Conservation (phyloP, 1,140 invertebrate genomes). For the Caenorhabditis brenneri region DNA sequence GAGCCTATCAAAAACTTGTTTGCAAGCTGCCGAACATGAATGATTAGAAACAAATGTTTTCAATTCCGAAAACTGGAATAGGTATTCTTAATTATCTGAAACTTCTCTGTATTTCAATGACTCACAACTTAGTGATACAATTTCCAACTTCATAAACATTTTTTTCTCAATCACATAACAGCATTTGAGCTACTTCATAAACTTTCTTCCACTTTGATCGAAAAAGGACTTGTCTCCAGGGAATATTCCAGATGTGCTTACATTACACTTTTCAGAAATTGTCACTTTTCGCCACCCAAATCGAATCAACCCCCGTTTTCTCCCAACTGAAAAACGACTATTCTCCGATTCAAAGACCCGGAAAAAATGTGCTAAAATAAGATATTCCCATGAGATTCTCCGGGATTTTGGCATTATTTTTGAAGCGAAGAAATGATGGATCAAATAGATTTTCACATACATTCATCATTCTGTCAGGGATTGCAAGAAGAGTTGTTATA, state of each 20-base stretch:
- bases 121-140: no score
- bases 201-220: background rate
- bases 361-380: background rate
- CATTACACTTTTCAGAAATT: slow-evolving; percentile 17
- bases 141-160: no score
- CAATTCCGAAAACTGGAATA: no score
- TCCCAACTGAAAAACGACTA: background rate
- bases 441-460: slow-evolving; percentile 27
- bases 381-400: background rate
- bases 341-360: background rate
- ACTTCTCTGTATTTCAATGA: no score
- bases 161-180: no score
- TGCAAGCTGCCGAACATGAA: no score
- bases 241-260: background rate
- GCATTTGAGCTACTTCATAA: background rate
- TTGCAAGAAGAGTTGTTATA: background rate
- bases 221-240: background rate
- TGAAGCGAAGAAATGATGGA: background rate
- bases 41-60: no score
- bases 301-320: slow-evolving; percentile 7
- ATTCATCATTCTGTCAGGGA: slow-evolving; percentile 6
- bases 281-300: slow-evolving; percentile 19
- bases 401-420: background rate
- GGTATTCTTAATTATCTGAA: no score
- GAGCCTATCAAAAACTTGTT: no score